Evolutionary conservation across 2,797 vertebrate genomes (phyloP), one percentile per base, ranked within the genome.

Genomic region (Galaxias olidus): DNA sequence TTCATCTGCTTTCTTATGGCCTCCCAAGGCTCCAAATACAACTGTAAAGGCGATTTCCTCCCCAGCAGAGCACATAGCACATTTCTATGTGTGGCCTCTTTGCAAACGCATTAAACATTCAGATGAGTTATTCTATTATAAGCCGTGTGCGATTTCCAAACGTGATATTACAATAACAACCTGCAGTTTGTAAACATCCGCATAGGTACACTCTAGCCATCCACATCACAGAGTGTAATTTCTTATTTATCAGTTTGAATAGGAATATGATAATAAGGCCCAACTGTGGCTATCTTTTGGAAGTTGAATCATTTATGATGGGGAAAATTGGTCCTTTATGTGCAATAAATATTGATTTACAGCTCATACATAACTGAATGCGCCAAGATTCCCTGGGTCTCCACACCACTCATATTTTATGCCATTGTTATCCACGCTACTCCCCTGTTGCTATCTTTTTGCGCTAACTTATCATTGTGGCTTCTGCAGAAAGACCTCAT

Each of bases 331-430:
- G 80, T 88, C 85, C 85, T 88, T 90, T 91, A 89, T 90, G 86
- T 84, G 88, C 86, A 85, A 91, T 90, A 89, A 91, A 92, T 91
- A 90, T 91, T 91, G 89, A 92, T 89, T 91, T 74, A 81, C 74
- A 69, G 52, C 73, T 89, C 84, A 86, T 86, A 80, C 87, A 90
- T 87, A 87, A 84, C 72, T 82, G 78, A 78, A 83, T 76, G 77
- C 68, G 74, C 46, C 41, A 66, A 71, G 45, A 76, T 75, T 71
- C 67, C 53, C 63, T 72, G 9, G 58, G 64, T 76, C 49, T 51
- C 68, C 75, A 73, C 77, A 81, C 78, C 68, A 69, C 80, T 77
- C 76, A 67, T 76, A 66, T 81, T 79, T 79, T 47, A 75, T 63
- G 14, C 60, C 76, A 74, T 82, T 80, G 75, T 81, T 85, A 66